Evolutionary conservation across 1,140 invertebrate species (phyloP), one percentile per base, ranked within the genome.

Genomic region (Semibalanus balanoides): DNA sequence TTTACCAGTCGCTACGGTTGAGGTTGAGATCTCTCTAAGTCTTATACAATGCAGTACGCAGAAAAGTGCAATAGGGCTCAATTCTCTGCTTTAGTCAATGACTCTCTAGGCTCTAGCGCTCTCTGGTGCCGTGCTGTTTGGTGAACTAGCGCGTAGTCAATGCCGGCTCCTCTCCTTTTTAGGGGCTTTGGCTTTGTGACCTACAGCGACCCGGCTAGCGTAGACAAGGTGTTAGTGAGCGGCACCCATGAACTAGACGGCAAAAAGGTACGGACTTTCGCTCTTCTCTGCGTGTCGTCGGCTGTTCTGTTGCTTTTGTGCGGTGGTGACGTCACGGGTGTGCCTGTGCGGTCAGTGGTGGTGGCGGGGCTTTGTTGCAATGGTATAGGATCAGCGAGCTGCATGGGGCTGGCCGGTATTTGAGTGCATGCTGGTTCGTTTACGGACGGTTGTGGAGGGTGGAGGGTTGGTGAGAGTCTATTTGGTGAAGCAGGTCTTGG

Each of bases 111-210:
- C 51, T 25, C 11, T 64, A 64, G 51, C 22, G 51, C 51, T 64
- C 51, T 64, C 51, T 19, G 22, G 51, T 64, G 51, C 3, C 22
- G 22, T 25, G 22, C 51, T 14, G 22, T 64, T 7, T 14, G 51
- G 51, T 64, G 51, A 64, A 64, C 51, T 64, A 64, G 51, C 11
- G 51, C 51, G 22, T 64, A 64, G 51, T 22, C 51, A 64, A 64
- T 40, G 22, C 51, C 1, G 14, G 51, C 51, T 64, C 14, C 22
- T 64, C 51, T 64, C 51, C 51, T 64, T 64, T 64, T 64, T 64
- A 98, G 96, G 88, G 95, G 96, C 82, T 98, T 98, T 85, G 96
- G 96, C 84, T 96, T 96, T 88, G 93, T 96, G 87, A 95, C 93
- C 86, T 96, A 95, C 87, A 91, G 91, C 84, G 93, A 96, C 87